These are phyloP conservation scores for Agrotis clavis DNA, from an alignment of 2,888 invertebrate genomes.

Conservation along the genomic window DNA sequence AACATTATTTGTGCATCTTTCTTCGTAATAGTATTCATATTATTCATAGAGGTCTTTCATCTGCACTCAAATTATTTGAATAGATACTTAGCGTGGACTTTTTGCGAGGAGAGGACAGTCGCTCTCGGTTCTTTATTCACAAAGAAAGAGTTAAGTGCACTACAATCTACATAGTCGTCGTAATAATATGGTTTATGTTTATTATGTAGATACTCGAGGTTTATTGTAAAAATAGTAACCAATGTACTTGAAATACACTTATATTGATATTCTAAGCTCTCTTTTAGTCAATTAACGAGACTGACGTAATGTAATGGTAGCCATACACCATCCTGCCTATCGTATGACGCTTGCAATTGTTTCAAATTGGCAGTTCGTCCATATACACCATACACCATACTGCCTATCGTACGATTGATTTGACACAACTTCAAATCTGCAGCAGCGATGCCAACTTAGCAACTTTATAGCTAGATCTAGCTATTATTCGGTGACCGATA, in stretches of 20 bases:
- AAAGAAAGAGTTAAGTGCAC: constrained; percentile 46
- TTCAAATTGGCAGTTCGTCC: too few relatives aligned
- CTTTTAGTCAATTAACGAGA: too few relatives aligned
- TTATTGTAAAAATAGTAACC: background rate
- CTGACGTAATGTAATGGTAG: too few relatives aligned
- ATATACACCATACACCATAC: too few relatives aligned
- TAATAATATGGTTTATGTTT: constrained; percentile 30
- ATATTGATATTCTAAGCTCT: too few relatives aligned
- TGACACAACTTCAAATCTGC: too few relatives aligned
- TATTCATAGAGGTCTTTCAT: constrained; percentile 43
- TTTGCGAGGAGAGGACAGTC: constrained; percentile 13
- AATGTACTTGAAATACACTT: background rate
- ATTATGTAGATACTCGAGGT: background rate
- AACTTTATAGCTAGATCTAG: too few relatives aligned
- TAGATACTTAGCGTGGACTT: constrained; percentile 35
- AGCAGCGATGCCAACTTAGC: too few relatives aligned
- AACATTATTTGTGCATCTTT: background rate
- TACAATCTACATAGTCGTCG: constrained; percentile 31
- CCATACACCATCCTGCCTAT: too few relatives aligned
- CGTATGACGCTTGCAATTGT: too few relatives aligned
- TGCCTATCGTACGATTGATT: too few relatives aligned
- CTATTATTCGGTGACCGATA: too few relatives aligned
- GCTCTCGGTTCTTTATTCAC: constrained; percentile 34
- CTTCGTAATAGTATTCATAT: constrained; percentile 17
- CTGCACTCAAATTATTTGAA: constrained; percentile 35